Evolutionary conservation across 64 coral and sea anemone genomes (phyloP).

Genomic region (Anthopleura sola): DNA sequence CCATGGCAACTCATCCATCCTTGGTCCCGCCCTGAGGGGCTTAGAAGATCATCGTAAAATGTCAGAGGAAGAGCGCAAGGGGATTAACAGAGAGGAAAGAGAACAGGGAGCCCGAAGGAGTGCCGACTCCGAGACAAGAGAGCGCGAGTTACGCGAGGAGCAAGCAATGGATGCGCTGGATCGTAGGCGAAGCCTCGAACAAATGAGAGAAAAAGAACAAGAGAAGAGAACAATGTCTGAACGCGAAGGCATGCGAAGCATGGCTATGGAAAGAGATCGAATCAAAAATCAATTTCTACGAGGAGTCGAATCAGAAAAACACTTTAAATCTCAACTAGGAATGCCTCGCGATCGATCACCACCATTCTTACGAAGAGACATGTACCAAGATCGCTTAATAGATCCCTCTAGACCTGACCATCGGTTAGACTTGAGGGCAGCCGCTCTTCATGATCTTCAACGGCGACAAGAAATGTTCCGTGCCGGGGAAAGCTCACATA

Average conservation of each 20-base stretch:
- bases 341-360: slow-evolving; percentile 46
- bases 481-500: slow-evolving; percentile 60
- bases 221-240: slow-evolving; percentile 52
- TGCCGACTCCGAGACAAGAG: slow-evolving; percentile 26
- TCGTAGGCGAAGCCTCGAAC: slow-evolving; percentile 39
- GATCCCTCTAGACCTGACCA: slow-evolving; percentile 54
- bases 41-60: slow-evolving; percentile 39
- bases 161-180: slow-evolving; percentile 47
- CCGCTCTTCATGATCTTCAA: slow-evolving; percentile 67
- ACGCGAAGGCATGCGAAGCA: slow-evolving; percentile 36
- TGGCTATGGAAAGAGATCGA: slow-evolving; percentile 51
- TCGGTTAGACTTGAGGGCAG: slow-evolving; percentile 51
- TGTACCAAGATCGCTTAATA: slow-evolving; percentile 45
- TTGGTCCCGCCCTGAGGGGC: slow-evolving; percentile 23
- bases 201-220: slow-evolving; percentile 63
- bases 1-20: slow-evolving; percentile 44
- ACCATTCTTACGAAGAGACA: slow-evolving; percentile 57
- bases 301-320: slow-evolving; percentile 16
- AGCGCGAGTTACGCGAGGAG: slow-evolving; percentile 44
- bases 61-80: slow-evolving; percentile 29
- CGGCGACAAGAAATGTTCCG: slow-evolving; percentile 60
- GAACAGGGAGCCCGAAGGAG: slow-evolving; percentile 27
- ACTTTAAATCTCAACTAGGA: slow-evolving; percentile 40
- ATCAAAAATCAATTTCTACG: slow-evolving; percentile 34
- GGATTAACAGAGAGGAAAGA: slow-evolving; percentile 17